phyloP scores from a whole-genome alignment of 2,797 vertebrate genomes.

The Artibeus jamaicensis region DNA sequence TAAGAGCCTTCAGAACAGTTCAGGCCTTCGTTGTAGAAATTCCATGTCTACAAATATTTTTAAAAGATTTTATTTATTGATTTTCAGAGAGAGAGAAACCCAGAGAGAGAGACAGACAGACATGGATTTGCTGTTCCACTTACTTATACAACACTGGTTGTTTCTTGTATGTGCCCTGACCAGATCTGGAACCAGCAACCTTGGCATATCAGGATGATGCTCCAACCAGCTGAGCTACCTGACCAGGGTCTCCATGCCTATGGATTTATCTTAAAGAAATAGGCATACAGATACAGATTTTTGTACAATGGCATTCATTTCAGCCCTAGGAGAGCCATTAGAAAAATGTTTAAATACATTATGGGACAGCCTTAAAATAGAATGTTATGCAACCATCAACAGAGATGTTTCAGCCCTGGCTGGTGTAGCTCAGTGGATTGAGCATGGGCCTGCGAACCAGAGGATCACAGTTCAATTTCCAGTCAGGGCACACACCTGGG shows the following conservation, averaged over 20 bases:
- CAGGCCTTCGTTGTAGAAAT: background rate
- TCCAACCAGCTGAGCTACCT: no score
- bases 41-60: background rate
- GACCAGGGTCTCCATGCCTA: no score
- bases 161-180: no score
- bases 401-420: background rate
- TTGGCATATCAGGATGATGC: no score
- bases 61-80: background rate
- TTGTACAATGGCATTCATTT: background rate
- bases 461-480: no score
- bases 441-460: no score
- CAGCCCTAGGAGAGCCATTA: background rate
- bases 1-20: background rate
- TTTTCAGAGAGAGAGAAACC: background rate
- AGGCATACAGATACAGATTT: background rate
- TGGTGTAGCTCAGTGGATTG: no score
- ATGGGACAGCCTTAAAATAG: background rate
- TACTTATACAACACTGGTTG: no score
- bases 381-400: background rate
- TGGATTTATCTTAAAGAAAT: background rate
- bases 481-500: no score
- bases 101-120: no score
- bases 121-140: no score
- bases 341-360: background rate
- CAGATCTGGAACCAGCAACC: no score